A percentile compares a stretch with the other conserved stretches of the same genome.
These are phyloP conservation scores for Hassar affinis DNA, from an alignment of 2,113 vertebrate species.

Conservation along the genomic window DNA sequence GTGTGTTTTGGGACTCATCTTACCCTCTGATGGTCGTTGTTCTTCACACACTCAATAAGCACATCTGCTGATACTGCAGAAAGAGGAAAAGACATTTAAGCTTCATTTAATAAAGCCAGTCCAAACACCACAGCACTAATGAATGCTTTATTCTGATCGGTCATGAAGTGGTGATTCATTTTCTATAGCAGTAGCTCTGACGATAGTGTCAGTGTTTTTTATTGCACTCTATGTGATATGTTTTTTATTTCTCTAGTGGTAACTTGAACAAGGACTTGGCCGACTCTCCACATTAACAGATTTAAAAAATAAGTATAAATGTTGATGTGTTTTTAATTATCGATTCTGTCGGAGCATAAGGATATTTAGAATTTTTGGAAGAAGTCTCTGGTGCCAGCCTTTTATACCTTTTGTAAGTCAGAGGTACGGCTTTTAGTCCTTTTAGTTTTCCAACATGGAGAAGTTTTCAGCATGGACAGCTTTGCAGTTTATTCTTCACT, in stretches of 20 bases:
- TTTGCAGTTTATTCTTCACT: not conserved
- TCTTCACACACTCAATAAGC: constrained; percentile 85
- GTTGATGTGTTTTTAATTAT: not conserved
- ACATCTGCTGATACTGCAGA: constrained; percentile 65
- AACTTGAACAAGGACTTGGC: not conserved
- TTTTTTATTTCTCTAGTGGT: not conserved
- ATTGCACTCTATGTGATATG: not conserved
- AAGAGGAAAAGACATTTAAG: constrained; percentile 1
- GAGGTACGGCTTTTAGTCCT: not conserved
- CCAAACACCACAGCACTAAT: not conserved
- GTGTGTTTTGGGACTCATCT: constrained; percentile 23
- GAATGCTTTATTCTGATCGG: not conserved
- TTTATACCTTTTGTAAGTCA: not conserved
- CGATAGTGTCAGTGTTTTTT: not conserved
- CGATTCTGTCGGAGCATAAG: not conserved
- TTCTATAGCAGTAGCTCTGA: not conserved
- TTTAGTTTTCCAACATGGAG: not conserved
- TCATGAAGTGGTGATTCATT: not conserved
- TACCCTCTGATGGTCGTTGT: constrained; percentile 83
- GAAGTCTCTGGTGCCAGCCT: not conserved
- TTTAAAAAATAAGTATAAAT: not conserved
- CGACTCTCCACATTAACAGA: not conserved
- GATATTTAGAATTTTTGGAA: not conserved
- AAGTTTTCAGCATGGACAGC: not conserved
- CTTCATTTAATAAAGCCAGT: not conserved